These are phyloP conservation scores for Caloenas nicobarica DNA, from an alignment of 2,113 vertebrate species.

Conservation along the genomic window DNA sequence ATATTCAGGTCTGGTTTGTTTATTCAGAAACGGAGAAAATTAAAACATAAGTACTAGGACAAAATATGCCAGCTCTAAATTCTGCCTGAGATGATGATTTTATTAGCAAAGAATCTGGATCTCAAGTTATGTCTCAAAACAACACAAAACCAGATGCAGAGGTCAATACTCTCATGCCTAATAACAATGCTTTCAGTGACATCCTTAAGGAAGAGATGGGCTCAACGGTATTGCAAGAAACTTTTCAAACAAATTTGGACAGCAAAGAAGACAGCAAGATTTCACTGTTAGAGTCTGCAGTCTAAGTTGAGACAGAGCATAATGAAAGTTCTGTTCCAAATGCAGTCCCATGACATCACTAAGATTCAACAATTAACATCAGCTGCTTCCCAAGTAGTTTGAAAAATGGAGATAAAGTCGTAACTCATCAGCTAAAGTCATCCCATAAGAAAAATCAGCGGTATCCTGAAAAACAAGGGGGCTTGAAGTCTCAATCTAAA, in stretches of 20 bases:
- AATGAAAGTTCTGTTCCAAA: slow-evolving; percentile 43
- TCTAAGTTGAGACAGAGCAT: slow-evolving; percentile 26
- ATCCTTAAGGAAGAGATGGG: slow-evolving; percentile 50
- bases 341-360: slow-evolving; percentile 46
- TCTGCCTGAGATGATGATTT: slow-evolving; percentile 67
- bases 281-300: neutral
- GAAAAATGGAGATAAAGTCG: neutral
- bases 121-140: slow-evolving; percentile 60
- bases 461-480: neutral
- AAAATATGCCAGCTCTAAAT: slow-evolving; percentile 59
- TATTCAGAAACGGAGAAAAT: slow-evolving; percentile 61
- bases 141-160: slow-evolving; percentile 70
- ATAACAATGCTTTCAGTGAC: slow-evolving; percentile 59
- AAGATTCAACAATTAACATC: slow-evolving; percentile 47
- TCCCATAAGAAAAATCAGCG: neutral
- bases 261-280: slow-evolving; percentile 1
- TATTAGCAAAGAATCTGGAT: slow-evolving; percentile 67
- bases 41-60: slow-evolving; percentile 59
- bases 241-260: slow-evolving; percentile 22
- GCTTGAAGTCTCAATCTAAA: neutral
- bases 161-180: slow-evolving; percentile 51
- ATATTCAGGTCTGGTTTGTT: slow-evolving; percentile 55
- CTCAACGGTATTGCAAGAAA: neutral
- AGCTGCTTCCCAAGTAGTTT: slow-evolving; percentile 52
- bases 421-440: slow-evolving; percentile 16